phyloP scores from a whole-genome alignment of 23 tunicate genomes.

The Ciona savignyi region DNA sequence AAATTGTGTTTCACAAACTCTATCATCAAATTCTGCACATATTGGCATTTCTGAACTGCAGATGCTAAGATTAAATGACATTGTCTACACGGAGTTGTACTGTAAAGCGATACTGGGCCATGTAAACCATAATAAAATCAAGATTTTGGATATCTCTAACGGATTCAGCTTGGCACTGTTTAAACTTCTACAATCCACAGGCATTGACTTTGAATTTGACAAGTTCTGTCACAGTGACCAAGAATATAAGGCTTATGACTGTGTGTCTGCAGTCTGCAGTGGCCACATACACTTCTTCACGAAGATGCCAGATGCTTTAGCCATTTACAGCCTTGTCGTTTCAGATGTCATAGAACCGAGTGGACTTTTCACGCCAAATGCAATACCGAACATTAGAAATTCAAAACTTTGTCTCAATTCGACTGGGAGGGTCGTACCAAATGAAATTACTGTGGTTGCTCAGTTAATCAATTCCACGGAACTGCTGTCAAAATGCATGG shows the following conservation, averaged over 20 bases:
- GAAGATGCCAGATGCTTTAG: background rate
- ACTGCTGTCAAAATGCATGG: constrained; percentile 47
- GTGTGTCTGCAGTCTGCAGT: background rate
- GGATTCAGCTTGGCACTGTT: constrained; percentile 27
- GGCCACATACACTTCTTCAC: background rate
- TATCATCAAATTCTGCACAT: constrained; percentile 1
- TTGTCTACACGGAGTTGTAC: constrained; percentile 8
- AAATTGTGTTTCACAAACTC: constrained; percentile 3
- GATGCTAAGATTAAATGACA: constrained; percentile 33
- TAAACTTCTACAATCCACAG: constrained; percentile 6
- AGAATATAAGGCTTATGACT: background rate
- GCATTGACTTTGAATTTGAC: background rate
- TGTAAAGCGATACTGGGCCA: constrained; percentile 20
- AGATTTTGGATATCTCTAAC: constrained; percentile 30
- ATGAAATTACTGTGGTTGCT: constrained; percentile 16
- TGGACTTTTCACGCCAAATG: constrained; percentile 43
- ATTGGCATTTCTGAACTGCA: constrained; percentile 27
- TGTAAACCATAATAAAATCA: background rate
- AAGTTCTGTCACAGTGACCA: constrained; percentile 36
- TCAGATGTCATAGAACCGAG: constrained; percentile 52
- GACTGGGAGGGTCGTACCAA: constrained; percentile 38
- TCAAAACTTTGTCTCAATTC: constrained; percentile 10
- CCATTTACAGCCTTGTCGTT: constrained; percentile 25
- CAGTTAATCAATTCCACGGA: constrained; percentile 40
- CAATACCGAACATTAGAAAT: constrained; percentile 13